Evolutionary conservation across 2,888 invertebrate genomes (phyloP).

Genomic region (Catotricha subobsoleta): DNA sequence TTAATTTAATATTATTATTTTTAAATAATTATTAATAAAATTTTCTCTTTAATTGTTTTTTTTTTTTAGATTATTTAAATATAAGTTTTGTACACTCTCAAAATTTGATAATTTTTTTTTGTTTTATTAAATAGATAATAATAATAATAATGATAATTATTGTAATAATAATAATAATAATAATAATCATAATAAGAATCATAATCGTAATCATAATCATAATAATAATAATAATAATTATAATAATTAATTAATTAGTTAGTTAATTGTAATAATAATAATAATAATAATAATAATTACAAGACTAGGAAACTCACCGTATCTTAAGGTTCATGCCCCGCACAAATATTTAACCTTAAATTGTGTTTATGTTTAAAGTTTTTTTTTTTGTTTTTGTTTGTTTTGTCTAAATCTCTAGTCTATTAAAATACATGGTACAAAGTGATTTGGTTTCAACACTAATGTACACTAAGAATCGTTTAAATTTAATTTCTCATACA

Average conservation of each 20-base stretch:
- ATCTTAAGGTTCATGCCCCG: slow-evolving; percentile 7
- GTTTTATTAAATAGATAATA: background rate
- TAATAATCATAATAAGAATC: no score
- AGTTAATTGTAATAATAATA: slow-evolving; percentile 6
- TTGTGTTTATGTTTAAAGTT: slow-evolving; percentile 11
- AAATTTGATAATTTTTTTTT: slow-evolving; percentile 6
- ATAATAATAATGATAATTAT: background rate
- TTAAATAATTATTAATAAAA: slow-evolving; percentile 8
- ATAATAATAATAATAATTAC: no score
- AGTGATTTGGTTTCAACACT: no score
- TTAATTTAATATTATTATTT: slow-evolving; percentile 12
- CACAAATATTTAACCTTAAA: no score
- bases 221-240: no score
- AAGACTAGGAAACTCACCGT: slow-evolving; percentile 10
- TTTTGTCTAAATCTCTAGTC: slow-evolving; percentile 3
- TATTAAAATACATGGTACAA: no score
- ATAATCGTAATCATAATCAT: no score
- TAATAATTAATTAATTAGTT: background rate
- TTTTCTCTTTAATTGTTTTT: slow-evolving; percentile 4
- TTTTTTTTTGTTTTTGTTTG: slow-evolving; percentile 9
- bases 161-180: no score
- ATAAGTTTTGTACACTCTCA: slow-evolving; percentile 6
- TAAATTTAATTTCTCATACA: slow-evolving; percentile 13
- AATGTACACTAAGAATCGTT: no score
- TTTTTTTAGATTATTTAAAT: slow-evolving; percentile 6